Base-by-base conservation (phyloP, 2,888 invertebrate species). In the Orthosia gothica region DNA sequence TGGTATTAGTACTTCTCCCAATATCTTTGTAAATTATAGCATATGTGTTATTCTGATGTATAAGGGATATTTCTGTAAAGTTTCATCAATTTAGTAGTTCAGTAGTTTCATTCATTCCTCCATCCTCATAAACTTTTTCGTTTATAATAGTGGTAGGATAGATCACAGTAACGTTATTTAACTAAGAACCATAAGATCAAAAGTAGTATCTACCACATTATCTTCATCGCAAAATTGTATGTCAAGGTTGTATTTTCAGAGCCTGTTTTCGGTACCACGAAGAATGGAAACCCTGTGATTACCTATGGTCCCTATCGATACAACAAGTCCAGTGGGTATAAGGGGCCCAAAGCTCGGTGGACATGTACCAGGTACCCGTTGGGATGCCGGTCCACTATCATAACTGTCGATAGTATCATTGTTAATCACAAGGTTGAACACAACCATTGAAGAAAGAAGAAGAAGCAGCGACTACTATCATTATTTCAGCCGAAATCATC, bases 321-420 rank as follows among this genome's bases (percentile, higher is more conserved):
- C 18, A 83, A 83, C 58, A 64, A 67, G 18, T 55, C 65, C 15
- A 70, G 74, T 62, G 68, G 79, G 20, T 65, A 63, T 52, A 79
- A 47, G 11, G 90, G 89, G 4, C 23, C 76, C 4, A 86, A 88
- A 71, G 70, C 84, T 0, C 68, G 82, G 2, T 89, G 89, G 89
- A 84, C 85, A 15, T 89, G 89, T 57, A 82, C 80, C 5, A 65
- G 70, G 3, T 79, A 64, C 23, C 59, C 70, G 9, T 2, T 52
- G 23, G 81, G 83, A 5, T 85, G 85, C 49, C 69, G 77, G 18
- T 75, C 86, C 7, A 76, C 78, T 7, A 66, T 85, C 18, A 62
- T 70, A 11, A 86, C 85, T 16, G 49, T 81, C 15, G 73, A 85
- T 18, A 57, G 77, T 49, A 18, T 66, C 7, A 70, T 75, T 12